Base-by-base conservation (phyloP, 2,888 invertebrate genomes). In the Drosophila paranaensis region DNA sequence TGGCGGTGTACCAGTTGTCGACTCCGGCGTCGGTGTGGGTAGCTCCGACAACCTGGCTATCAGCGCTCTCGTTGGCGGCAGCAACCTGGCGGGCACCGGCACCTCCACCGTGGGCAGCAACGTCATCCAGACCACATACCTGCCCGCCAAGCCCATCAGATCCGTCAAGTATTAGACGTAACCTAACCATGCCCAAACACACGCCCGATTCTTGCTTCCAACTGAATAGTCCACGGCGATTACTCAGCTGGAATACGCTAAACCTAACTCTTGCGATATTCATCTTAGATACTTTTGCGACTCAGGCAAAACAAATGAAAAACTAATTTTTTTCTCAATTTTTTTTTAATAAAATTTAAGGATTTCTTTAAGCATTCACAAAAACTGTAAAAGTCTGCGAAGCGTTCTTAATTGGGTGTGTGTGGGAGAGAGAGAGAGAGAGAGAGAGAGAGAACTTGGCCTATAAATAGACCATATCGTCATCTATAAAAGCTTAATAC, bases 341-440 rank as follows among this genome's bases (percentile, higher is more conserved):
- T 84, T 79, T 80, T 84, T 79, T 71, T 43, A 87, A 88, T 81
- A 82, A 84, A 86, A 45, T 53, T 65, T 84, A 87, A 84, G 84
- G 61, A 71, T 60, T 82, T 71, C 68, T 71, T 80, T 82, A 84
- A 80, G 84, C 84, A 87, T 84, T 84, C 79, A 64, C 33, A 74
- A 85, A 85, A 85, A 85, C 69, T 68, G 56, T 69, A 71, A 43
- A 62, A 33, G 14, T 14, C 20, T 13, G 10, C 14, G 13, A 35
- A 16, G 20, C 58, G 16, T 48, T 42, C 11, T 42, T 58, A 20
- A 20, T 20, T 20, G 20, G 39, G 2, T 2, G 27, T 20, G 20
- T 46, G 2, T 2, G 27, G 30, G 20, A 20, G 20, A 20, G 20
- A 20, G 20, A 20, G 20, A 20, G 20, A 20, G 20, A 20, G 20